Percentiles rank a stretch among this genome's conserved stretches.
These are phyloP conservation scores for Drosophila recens DNA, from an alignment of 2,888 invertebrate species.

Conservation along the genomic window DNA sequence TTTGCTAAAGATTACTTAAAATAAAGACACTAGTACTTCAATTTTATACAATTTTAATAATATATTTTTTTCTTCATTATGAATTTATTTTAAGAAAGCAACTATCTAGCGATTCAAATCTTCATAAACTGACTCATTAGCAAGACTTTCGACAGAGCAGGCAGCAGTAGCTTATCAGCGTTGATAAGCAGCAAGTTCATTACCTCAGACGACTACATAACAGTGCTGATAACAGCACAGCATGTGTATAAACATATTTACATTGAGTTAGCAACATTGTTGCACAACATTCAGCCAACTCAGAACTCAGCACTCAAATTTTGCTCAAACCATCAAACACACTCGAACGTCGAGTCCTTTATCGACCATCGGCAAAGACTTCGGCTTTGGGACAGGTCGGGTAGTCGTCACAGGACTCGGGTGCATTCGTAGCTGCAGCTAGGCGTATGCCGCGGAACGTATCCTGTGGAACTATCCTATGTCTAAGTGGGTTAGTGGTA, in stretches of 20 bases:
- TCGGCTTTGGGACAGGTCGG: slow-evolving; percentile 27
- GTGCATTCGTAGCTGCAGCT: slow-evolving; percentile 57
- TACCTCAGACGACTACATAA: not conserved
- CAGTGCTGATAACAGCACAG: not conserved
- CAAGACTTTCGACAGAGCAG: not conserved
- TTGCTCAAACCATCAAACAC: slow-evolving; percentile 30
- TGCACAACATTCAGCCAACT: slow-evolving; percentile 36
- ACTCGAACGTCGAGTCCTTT: slow-evolving; percentile 41
- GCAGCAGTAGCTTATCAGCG: slow-evolving; percentile 29
- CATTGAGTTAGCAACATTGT: slow-evolving; percentile 38
- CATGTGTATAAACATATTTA: slow-evolving; percentile 6
- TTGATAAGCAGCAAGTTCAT: slow-evolving; percentile 1
- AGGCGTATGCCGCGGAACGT: slow-evolving; percentile 33
- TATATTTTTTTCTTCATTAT: no score
- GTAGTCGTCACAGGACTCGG: slow-evolving; percentile 36
- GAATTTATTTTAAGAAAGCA: not conserved
- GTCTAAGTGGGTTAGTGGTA: slow-evolving; percentile 83
- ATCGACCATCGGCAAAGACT: slow-evolving; percentile 8
- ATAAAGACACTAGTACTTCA: no score
- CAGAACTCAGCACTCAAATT: slow-evolving; percentile 1
- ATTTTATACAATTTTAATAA: no score
- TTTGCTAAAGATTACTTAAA: no score
- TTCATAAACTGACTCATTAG: slow-evolving; percentile 1
- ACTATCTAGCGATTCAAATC: not conserved
- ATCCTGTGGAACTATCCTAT: slow-evolving; percentile 45